A percentile compares a stretch with the other conserved stretches of the same genome.
phyloP scores from a whole-genome alignment of 2,797 vertebrate species.

The Scleropages formosus region DNA sequence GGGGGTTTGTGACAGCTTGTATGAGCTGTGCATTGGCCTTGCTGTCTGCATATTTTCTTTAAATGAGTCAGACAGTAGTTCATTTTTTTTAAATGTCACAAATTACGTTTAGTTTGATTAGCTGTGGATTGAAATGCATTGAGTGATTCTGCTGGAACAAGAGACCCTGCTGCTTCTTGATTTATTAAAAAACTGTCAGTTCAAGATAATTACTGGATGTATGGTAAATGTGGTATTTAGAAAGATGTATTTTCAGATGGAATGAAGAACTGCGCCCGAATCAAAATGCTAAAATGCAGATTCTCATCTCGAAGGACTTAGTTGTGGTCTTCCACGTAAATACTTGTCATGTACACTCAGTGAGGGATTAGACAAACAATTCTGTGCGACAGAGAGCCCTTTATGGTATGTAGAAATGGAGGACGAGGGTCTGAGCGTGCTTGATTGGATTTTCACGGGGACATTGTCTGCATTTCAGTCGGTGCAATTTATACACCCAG shows the following conservation, averaged over 20 bases:
- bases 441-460: background rate
- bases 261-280: background rate
- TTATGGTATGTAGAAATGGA: background rate
- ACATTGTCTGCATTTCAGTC: background rate
- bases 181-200: background rate
- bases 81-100: slow-evolving; percentile 33
- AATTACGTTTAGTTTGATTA: slow-evolving; percentile 29
- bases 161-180: background rate
- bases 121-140: slow-evolving; percentile 7
- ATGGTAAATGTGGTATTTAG: background rate
- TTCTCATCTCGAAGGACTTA: background rate
- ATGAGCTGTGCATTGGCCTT: slow-evolving; percentile 3
- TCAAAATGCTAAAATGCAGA: slow-evolving; percentile 6
- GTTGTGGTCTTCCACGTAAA: background rate
- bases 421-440: background rate
- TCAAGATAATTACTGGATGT: background rate
- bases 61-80: slow-evolving; percentile 25
- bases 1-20: slow-evolving; percentile 22
- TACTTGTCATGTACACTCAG: background rate
- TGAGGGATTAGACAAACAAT: slow-evolving; percentile 4
- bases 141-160: background rate
- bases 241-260: background rate
- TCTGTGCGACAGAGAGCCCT: background rate
- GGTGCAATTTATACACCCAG: background rate
- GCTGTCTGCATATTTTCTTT: slow-evolving; percentile 24